These are phyloP conservation scores for Cydia fagiglandana DNA, from an alignment of 1,140 invertebrate genomes.

Conservation along the genomic window DNA sequence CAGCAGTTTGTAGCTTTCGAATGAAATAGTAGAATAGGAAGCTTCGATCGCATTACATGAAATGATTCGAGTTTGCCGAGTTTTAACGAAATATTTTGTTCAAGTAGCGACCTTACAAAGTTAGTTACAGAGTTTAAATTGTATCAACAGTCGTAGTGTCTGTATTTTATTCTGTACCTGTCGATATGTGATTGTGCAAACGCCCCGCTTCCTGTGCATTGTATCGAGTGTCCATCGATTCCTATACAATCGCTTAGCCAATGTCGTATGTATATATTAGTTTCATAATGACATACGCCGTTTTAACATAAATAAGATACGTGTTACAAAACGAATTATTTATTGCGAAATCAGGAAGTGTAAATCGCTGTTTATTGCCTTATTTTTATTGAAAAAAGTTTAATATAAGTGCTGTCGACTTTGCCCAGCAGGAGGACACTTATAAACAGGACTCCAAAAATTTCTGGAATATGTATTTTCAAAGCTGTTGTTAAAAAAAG, in stretches of 20 bases:
- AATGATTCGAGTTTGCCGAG: neutral
- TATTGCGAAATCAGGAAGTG: slow-evolving; percentile 18
- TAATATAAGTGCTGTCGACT: neutral
- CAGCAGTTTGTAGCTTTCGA: neutral
- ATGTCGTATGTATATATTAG: neutral
- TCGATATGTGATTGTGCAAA: slow-evolving; percentile 25
- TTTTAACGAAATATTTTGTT: neutral
- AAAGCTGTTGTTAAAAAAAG: too few relatives aligned
- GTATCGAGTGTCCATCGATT: slow-evolving; percentile 25
- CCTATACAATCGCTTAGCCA: neutral
- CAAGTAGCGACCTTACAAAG: neutral
- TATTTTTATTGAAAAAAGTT: neutral
- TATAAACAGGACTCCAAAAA: neutral
- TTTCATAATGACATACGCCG: neutral
- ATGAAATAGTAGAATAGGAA: slow-evolving; percentile 13
- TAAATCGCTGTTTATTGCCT: slow-evolving; percentile 9
- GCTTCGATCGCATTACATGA: slow-evolving; percentile 18
- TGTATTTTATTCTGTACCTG: neutral
- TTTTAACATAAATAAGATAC: neutral
- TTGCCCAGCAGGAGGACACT: neutral
- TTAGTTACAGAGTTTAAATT: neutral
- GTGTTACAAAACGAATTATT: slow-evolving; percentile 13
- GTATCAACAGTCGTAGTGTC: neutral
- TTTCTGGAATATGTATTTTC: too few relatives aligned
- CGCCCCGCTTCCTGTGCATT: slow-evolving; percentile 1